A percentile compares a stretch with the other conserved stretches of the same genome.
phyloP scores from a whole-genome alignment of 2,888 invertebrate genomes.

The Eupithecia subfuscata region DNA sequence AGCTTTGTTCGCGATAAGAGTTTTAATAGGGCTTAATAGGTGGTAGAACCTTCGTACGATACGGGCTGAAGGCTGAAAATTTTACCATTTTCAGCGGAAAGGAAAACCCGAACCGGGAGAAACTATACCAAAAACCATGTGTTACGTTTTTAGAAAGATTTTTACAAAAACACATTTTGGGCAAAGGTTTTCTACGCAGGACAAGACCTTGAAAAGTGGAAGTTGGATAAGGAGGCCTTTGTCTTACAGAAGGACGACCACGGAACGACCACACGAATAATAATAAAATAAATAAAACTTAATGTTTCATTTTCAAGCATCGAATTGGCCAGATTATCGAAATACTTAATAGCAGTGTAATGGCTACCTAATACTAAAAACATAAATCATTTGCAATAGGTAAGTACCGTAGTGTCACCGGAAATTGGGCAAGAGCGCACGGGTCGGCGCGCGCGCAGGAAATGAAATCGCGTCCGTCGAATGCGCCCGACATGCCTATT shows the following conservation, averaged over 20 bases:
- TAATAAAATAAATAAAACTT: too few relatives aligned
- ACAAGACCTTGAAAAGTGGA: not conserved
- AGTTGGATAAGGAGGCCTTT: not conserved
- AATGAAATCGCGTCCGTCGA: slow-evolving; percentile 80
- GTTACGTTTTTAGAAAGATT: not conserved
- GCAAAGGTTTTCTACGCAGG: not conserved
- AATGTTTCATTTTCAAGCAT: not conserved
- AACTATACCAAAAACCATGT: not conserved
- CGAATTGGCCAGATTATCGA: too few relatives aligned
- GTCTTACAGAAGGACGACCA: not conserved
- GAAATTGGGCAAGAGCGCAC: slow-evolving; percentile 70
- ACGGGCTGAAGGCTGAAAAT: not conserved
- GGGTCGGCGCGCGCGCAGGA: slow-evolving; percentile 80
- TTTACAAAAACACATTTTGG: not conserved
- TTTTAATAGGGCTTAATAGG: slow-evolving; percentile 14
- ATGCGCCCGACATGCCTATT: slow-evolving; percentile 72
- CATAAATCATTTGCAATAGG: slow-evolving; percentile 35
- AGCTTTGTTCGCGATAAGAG: slow-evolving; percentile 29
- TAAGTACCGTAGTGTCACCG: slow-evolving; percentile 60
- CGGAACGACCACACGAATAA: not conserved
- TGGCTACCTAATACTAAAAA: not conserved
- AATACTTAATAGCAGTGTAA: not conserved
- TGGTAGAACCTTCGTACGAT: slow-evolving; percentile 6
- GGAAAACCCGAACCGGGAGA: not conserved
- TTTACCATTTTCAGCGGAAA: not conserved